Evolutionary conservation across 2,797 vertebrate genomes (phyloP).

Genomic region (Girardinus metallicus): DNA sequence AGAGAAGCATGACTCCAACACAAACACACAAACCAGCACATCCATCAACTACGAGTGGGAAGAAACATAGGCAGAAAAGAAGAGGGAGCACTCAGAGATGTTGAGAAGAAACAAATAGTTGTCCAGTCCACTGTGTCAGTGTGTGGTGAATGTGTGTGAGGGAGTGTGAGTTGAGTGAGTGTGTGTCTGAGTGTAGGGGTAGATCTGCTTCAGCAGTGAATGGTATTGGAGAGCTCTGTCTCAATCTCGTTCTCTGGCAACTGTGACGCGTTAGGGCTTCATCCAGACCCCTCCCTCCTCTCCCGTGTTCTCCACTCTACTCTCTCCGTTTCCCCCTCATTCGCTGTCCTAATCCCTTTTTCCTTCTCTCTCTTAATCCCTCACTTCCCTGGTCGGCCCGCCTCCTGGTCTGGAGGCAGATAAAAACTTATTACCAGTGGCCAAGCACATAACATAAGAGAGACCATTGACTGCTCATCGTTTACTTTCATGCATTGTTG

Average conservation of each 20-base stretch:
- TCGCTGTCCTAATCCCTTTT: constrained; percentile 57
- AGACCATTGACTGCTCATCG: background rate
- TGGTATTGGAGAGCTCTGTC: constrained; percentile 50
- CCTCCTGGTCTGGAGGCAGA: constrained; percentile 56
- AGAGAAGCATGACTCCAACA: constrained; percentile 70
- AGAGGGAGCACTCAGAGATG: constrained; percentile 45
- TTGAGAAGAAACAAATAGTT: constrained; percentile 40
- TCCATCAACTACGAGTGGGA: constrained; percentile 56
- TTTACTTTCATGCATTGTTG: background rate
- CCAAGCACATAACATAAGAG: constrained; percentile 18
- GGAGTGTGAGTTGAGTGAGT: constrained; percentile 24
- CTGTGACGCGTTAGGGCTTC: constrained; percentile 70
- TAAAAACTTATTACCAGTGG: constrained; percentile 31
- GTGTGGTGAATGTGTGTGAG: constrained; percentile 24
- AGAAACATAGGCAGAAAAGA: constrained; percentile 51
- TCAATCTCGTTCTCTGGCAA: constrained; percentile 58
- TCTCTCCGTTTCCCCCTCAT: constrained; percentile 53
- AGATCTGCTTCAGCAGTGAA: constrained; percentile 63
- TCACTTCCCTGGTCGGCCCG: constrained; percentile 46
- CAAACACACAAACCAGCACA: constrained; percentile 49
- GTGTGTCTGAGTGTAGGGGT: constrained; percentile 55
- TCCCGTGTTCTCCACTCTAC: constrained; percentile 44
- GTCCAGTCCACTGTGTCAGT: constrained; percentile 49
- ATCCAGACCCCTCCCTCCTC: constrained; percentile 68
- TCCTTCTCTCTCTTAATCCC: constrained; percentile 72